phyloP scores from a whole-genome alignment of 2,113 vertebrate species.

The Cromileptes altivelis region DNA sequence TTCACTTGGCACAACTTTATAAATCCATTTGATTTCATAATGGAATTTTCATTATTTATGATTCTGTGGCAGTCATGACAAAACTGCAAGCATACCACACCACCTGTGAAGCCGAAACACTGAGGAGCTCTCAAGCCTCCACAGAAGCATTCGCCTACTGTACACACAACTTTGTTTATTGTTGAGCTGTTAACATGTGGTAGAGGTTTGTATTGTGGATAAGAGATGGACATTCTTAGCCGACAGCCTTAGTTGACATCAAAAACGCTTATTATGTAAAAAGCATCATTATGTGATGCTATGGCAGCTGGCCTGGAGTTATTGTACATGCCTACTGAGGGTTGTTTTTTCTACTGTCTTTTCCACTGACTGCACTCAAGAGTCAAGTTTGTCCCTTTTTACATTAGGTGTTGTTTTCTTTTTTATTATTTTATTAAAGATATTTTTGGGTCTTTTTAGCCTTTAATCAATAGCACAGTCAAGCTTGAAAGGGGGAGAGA shows the following conservation, averaged over 20 bases:
- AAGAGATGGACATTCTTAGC: neutral
- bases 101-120: neutral
- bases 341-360: neutral
- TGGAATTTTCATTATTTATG: constrained; percentile 24
- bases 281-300: neutral
- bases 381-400: neutral
- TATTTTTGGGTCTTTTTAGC: too few species aligned
- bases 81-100: neutral
- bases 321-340: neutral
- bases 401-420: neutral
- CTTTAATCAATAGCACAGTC: too few species aligned
- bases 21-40: constrained; percentile 7
- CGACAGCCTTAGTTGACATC: neutral
- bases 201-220: neutral
- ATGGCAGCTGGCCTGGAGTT: neutral
- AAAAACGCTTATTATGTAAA: constrained; percentile 3
- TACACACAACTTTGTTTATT: neutral
- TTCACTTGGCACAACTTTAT: neutral
- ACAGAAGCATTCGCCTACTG: neutral
- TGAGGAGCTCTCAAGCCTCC: neutral
- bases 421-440: too few species aligned
- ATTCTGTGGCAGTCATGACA: neutral
- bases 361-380: neutral
- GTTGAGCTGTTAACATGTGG: neutral
- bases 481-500: too few species aligned